Base-by-base conservation (phyloP, 2,113 vertebrate genomes). In the Oriolus oriolus region DNA sequence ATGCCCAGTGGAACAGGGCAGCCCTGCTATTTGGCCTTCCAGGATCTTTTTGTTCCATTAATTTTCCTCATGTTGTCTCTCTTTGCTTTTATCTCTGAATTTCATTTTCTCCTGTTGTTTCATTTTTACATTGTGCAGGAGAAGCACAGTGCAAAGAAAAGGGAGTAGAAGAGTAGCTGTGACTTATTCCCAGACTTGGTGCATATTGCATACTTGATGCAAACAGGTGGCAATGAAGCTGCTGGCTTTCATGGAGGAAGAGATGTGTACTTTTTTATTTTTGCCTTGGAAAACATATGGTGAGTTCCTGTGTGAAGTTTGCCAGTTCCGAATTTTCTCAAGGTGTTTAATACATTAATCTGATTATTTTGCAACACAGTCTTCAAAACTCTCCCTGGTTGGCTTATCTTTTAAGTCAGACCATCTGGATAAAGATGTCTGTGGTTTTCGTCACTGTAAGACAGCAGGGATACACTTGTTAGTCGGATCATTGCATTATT, bases 261-360 rank as follows among this genome's bases (percentile, higher is more conserved):
- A 68, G 28, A 52, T 2, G 8, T 59, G 10, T n/a, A 13, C 11
- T 26, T 33, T 54, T 53, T 90, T 78, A 37, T 54, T 19, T 37
- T 28, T 16, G 7, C 11, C 44, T 70, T 93, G 80, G 63, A 93
- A 95, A 94, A 76, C n/a, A 57, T 73, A 45, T 76, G 49, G 7
- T 61, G 81, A 85, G 23, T 54, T 84, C 74, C 93, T 75, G 12
- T 23, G 18, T 45, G 14, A 53, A 68, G 41, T 64, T 84, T 82
- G 61, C 81, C 70, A 82, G 11, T 56, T 79, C 16, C 64, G n/a
- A 93, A 76, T 53, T 84, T 82, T 91, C 75, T 81, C 77, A 70
- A 85, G 63, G 50, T 93, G 63, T 77, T 82, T 87, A 79, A 87
- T 65, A 61, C 59, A 87, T 82, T 91, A 15, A 52, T 87, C 65